Evolutionary conservation across 2,797 vertebrate genomes (phyloP), one percentile per base, ranked within the genome.

Genomic region (Parotocinclus haroldoi): DNA sequence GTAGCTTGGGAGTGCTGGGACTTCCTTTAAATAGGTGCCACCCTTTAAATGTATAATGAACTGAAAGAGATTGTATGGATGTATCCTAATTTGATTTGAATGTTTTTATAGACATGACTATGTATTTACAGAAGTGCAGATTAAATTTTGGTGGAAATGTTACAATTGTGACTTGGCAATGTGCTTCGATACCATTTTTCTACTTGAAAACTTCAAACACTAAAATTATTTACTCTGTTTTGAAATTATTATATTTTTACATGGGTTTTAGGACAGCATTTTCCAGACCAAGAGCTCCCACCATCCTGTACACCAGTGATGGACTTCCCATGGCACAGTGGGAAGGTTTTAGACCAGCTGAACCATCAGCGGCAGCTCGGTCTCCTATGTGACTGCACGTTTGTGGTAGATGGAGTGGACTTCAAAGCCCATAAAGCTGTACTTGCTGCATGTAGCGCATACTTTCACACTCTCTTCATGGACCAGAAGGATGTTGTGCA

Each of bases 401-500:
- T 99, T 3, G 96, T 98, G 72, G 96, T 98, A 81, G 95, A 98
- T 0, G 96, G 96, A 7, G 92, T 98, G 4, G 88, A 97, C 85
- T 99, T 98, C 78, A 98, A 98, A 80, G 96, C 96, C 18, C 96
- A 99, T 80, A 99, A 98, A 78, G 93, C 95, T 0, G 92, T 99
- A 73, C 85, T 99, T 82, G 96, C 96, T 0, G 96, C 96, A 56
- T 99, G 96, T 85, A 99, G 96, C 0, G 87, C 91, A n/a, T 99
- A 99, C 68, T 97, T 99, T 85, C 91, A 92, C 74, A 96, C 95
- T 72, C 93, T 99, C 44, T 99, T 99, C 0, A 83, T 95, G 18
- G 96, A 98, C 79, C 96, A 99, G 89, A 99, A 98, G 76, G 96
- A 99, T 0, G 96, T 99, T 81, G 96, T 98, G 68, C 96, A 98